Conservation (phyloP, 2,797 vertebrate species). For the Dendrocincla fuliginosa region DNA sequence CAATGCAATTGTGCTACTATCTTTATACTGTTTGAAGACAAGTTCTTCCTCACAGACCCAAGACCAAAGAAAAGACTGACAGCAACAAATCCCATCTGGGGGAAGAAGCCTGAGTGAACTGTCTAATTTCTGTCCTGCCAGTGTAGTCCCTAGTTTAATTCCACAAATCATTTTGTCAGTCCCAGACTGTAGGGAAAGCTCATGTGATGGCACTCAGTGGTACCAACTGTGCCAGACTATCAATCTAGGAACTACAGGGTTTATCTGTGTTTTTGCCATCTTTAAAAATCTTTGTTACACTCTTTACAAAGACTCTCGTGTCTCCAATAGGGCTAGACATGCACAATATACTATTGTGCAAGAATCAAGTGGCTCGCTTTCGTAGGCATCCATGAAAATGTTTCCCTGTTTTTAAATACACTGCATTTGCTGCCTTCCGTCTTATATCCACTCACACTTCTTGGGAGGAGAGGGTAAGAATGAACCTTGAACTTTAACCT, state of each 20-base stretch:
- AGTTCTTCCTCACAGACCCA: background rate
- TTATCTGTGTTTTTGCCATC: slow-evolving; percentile 8
- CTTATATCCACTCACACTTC: background rate
- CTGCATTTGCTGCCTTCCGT: background rate
- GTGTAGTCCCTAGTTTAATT: background rate
- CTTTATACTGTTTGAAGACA: background rate
- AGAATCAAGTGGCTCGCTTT: background rate
- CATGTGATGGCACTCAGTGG: background rate
- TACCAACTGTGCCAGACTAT: background rate
- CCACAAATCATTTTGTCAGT: background rate
- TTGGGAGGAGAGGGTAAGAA: background rate
- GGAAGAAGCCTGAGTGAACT: background rate
- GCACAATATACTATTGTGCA: background rate
- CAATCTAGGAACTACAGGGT: background rate
- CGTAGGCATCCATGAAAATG: background rate
- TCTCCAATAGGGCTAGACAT: background rate
- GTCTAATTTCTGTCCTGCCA: background rate
- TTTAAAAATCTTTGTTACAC: slow-evolving; percentile 6
- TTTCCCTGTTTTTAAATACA: background rate
- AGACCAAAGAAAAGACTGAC: background rate
- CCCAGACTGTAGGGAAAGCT: background rate
- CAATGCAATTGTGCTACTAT: background rate
- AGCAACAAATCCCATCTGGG: background rate
- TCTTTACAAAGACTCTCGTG: background rate
- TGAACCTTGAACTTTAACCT: background rate